Conservation (phyloP, 2,888 invertebrate species). For the Digitonthophagus gazella region DNA sequence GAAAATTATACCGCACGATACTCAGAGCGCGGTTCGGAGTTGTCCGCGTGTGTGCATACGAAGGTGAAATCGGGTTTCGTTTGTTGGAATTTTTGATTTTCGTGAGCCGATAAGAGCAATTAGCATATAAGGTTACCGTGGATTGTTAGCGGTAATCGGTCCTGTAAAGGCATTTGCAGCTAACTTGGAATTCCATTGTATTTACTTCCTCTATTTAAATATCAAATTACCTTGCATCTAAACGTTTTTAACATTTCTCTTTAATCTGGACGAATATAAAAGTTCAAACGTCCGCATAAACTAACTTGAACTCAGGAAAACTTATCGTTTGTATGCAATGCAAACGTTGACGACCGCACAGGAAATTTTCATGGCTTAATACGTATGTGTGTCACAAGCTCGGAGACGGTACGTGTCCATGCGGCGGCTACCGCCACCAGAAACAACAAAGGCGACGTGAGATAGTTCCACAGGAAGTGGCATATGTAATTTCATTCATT, state of each 20-base stretch:
- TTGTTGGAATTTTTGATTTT: background rate
- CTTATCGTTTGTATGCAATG: background rate
- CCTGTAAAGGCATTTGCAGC: background rate
- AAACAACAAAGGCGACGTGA: constrained; percentile 24
- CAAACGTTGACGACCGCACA: constrained; percentile 5
- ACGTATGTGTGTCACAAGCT: constrained; percentile 19
- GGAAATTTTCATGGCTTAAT: constrained; percentile 21
- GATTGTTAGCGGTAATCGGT: background rate
- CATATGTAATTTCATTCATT: constrained; percentile 23
- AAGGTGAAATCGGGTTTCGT: background rate
- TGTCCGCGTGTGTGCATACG: background rate
- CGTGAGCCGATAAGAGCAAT: background rate
- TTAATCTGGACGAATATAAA: too few relatives aligned
- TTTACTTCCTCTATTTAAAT: too few relatives aligned
- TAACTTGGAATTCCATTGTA: background rate
- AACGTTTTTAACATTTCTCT: too few relatives aligned
- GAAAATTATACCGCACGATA: background rate
- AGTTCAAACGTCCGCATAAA: too few relatives aligned
- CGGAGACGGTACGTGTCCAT: constrained; percentile 3
- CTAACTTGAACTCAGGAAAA: background rate
- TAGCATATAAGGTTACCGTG: background rate
- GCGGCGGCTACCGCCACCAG: constrained; percentile 14
- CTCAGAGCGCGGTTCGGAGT: background rate
- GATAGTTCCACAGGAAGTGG: constrained; percentile 23
- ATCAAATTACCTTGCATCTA: too few relatives aligned